A percentile compares a stretch with the other conserved stretches of the same genome.
These are phyloP conservation scores for Agrotis clavis DNA, from an alignment of 2,888 invertebrate species.

Conservation along the genomic window DNA sequence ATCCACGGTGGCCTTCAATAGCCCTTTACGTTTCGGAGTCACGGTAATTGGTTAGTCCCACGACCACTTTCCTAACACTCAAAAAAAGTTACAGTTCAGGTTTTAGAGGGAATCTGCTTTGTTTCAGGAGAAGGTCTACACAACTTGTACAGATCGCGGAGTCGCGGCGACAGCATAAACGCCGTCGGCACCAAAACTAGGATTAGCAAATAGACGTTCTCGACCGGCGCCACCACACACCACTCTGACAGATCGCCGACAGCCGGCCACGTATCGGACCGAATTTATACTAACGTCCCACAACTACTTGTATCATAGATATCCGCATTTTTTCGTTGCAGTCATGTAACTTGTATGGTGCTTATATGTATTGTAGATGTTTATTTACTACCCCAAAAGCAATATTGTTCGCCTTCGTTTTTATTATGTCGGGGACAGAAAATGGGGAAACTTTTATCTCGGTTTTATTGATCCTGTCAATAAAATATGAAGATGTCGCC, in stretches of 20 bases:
- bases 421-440: conserved; percentile 62
- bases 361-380: conserved; percentile 80
- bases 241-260: conserved; percentile 65
- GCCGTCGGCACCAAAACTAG: conserved; percentile 92
- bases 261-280: conserved; percentile 79
- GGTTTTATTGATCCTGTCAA: conserved; percentile 78
- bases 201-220: conserved; percentile 81
- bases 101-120: conserved; percentile 69
- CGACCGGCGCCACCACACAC: conserved; percentile 56
- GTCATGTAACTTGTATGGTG: conserved; percentile 85
- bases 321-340: conserved; percentile 80
- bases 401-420: conserved; percentile 74
- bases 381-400: conserved; percentile 74
- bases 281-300: conserved; percentile 81
- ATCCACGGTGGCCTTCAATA: no score
- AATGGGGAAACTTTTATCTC: conserved; percentile 76
- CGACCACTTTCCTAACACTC: no score
- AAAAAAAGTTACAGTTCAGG: neutral
- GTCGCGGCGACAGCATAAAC: conserved; percentile 96
- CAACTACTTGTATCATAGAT: conserved; percentile 68
- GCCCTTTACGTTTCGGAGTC: no score
- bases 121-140: conserved; percentile 92
- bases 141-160: conserved; percentile 94
- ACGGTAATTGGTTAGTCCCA: no score
- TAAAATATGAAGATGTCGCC: conserved; percentile 69